These are phyloP conservation scores for Nycticorax nycticorax DNA, from an alignment of 2,113 vertebrate species.

Conservation along the genomic window DNA sequence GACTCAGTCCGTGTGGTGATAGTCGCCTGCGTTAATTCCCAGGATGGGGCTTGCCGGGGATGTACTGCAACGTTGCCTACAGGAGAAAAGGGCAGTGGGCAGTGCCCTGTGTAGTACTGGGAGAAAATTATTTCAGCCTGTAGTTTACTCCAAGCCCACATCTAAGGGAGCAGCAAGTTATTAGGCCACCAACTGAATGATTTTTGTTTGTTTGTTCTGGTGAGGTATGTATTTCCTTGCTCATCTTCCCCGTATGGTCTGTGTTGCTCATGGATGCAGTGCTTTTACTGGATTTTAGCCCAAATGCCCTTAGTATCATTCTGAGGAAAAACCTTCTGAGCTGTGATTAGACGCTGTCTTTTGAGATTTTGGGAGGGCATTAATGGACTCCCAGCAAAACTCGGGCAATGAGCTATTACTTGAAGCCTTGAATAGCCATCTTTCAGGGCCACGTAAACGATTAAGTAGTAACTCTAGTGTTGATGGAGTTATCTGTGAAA, in stretches of 20 bases:
- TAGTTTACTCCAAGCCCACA: not conserved
- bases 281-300: not conserved
- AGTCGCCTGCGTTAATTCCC: accelerated
- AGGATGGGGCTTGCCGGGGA: not conserved
- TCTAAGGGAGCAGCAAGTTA: not conserved
- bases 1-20: accelerated
- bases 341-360: not conserved
- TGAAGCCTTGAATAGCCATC: too few relatives aligned
- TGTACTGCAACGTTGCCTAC: not conserved
- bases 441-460: accelerated
- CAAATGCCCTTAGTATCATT: not conserved
- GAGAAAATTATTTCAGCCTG: not conserved
- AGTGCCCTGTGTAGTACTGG: too few relatives aligned
- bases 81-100: not conserved
- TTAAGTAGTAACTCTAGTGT: too few relatives aligned
- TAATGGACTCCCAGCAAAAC: not conserved
- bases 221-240: not conserved
- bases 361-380: not conserved
- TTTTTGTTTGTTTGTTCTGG: not conserved
- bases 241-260: not conserved
- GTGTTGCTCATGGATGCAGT: not conserved
- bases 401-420: not conserved
- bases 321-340: not conserved
- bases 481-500: too few relatives aligned
- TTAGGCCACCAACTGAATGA: not conserved